These are phyloP conservation scores for Passer domesticus DNA, from an alignment of 2,113 vertebrate species.

Conservation along the genomic window DNA sequence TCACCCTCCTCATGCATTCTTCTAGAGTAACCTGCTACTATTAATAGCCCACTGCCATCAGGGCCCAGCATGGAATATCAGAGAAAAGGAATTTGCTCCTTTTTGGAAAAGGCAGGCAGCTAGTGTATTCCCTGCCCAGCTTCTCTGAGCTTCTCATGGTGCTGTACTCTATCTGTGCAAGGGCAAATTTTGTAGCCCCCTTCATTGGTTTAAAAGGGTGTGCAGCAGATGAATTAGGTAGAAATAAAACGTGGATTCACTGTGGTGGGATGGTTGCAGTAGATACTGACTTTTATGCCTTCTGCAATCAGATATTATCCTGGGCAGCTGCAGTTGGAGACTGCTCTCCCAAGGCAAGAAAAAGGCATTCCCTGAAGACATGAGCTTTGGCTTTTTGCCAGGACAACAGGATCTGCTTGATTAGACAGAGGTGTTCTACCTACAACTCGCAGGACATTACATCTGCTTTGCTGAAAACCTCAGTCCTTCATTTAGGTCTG, in stretches of 20 bases:
- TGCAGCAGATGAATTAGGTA: not conserved
- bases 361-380: not conserved
- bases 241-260: not conserved
- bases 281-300: not conserved
- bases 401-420: not conserved
- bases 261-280: not conserved
- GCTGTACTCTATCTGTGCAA: not conserved
- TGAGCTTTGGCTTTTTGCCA: not conserved
- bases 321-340: not conserved
- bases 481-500: not conserved
- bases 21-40: not conserved
- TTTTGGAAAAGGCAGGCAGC: not conserved
- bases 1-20: not conserved
- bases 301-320: not conserved
- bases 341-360: not conserved
- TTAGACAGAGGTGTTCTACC: not conserved
- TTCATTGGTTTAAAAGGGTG: not conserved
- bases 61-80: not conserved
- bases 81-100: not conserved
- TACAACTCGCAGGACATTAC: not conserved
- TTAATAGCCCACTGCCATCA: not conserved
- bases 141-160: not conserved
- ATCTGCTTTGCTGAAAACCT: not conserved
- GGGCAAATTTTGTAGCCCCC: not conserved
- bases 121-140: accelerated